Evolutionary conservation across 2,113 vertebrate genomes (phyloP).

Genomic region (Halcyon senegalensis): DNA sequence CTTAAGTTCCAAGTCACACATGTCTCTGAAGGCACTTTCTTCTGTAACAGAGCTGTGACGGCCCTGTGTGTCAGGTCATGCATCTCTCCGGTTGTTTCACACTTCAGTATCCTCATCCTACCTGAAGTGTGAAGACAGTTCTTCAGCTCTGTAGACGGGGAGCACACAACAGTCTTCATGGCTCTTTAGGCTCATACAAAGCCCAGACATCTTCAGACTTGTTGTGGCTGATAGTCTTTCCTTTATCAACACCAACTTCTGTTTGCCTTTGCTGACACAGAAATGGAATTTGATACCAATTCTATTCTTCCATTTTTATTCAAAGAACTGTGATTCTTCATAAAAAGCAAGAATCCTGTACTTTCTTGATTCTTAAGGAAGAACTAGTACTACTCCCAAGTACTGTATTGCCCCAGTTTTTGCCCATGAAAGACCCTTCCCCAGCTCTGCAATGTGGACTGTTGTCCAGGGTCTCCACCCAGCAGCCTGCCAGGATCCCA

Average conservation of each 20-base stretch:
- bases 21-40: not conserved
- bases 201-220: not conserved
- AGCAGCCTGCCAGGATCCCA: not conserved
- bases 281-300: not conserved
- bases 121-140: not conserved
- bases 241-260: not conserved
- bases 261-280: not conserved
- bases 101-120: not conserved
- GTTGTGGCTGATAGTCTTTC: not conserved
- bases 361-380: not conserved
- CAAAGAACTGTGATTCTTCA: not conserved
- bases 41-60: not conserved
- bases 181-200: not conserved
- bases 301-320: not conserved
- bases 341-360: not conserved
- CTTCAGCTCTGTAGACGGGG: not conserved
- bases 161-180: not conserved
- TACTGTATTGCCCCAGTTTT: not conserved
- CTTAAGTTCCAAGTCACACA: not conserved
- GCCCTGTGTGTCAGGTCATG: not conserved
- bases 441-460: not conserved
- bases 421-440: not conserved
- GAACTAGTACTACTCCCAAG: not conserved
- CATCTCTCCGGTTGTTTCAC: not conserved
- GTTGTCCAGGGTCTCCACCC: not conserved